Conservation (phyloP, 2,888 invertebrate species). For the Trilocha varians region DNA sequence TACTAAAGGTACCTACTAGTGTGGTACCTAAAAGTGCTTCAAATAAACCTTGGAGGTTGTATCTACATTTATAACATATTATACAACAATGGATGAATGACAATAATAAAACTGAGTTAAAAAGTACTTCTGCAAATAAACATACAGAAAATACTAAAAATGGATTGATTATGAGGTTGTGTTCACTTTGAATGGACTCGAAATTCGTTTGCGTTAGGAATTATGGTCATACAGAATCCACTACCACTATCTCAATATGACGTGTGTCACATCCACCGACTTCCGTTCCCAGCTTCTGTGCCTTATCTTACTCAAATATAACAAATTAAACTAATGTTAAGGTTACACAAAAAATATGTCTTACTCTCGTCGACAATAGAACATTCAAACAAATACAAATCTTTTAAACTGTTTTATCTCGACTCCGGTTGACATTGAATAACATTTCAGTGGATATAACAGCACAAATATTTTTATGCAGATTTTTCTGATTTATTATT, state of each 20-base stretch:
- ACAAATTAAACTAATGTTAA: slow-evolving; percentile 48
- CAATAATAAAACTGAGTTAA: no score
- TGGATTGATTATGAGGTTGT: not conserved
- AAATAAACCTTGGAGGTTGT: no score
- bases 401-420: slow-evolving; percentile 7
- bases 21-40: no score
- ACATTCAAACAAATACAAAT: slow-evolving; percentile 14
- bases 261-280: slow-evolving; percentile 42
- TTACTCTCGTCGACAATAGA: slow-evolving; percentile 21
- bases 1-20: no score
- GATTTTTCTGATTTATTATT: not conserved
- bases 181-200: not conserved
- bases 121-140: no score
- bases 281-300: slow-evolving; percentile 56
- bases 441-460: not conserved
- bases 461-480: not conserved
- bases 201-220: not conserved
- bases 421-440: not conserved
- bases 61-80: no score
- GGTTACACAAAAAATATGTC: slow-evolving; percentile 27
- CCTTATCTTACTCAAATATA: slow-evolving; percentile 62
- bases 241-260: slow-evolving; percentile 18
- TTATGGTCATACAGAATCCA: not conserved
- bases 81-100: no score
- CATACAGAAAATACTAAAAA: no score